Evolutionary conservation across 2,113 vertebrate species (phyloP).

Genomic region (Pimephales promelas): DNA sequence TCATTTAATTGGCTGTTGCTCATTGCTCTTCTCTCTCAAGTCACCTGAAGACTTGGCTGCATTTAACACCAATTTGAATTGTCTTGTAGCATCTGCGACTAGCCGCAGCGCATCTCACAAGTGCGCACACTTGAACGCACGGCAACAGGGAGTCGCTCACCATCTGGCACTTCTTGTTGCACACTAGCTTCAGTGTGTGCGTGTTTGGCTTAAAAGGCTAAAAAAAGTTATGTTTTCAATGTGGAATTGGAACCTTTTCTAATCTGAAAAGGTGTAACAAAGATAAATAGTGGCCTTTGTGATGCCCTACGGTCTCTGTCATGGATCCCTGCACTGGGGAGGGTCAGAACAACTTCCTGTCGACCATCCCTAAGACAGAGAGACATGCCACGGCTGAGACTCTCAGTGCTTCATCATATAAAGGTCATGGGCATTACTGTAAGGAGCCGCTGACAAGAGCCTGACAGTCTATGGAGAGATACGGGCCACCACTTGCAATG

Average conservation of each 20-base stretch:
- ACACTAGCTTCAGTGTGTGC: neutral
- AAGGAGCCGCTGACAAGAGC: constrained; percentile 60
- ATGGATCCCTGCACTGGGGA: constrained; percentile 63
- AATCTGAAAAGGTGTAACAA: constrained; percentile 65
- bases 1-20: neutral
- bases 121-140: neutral
- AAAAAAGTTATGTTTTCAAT: constrained; percentile 36
- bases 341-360: constrained; percentile 59
- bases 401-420: constrained; percentile 69
- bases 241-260: constrained; percentile 53
- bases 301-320: constrained; percentile 61
- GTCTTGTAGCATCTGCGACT: neutral
- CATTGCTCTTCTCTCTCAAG: neutral
- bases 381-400: constrained; percentile 64
- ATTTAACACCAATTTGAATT: constrained; percentile 1
- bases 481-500: constrained; percentile 54
- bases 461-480: constrained; percentile 47
- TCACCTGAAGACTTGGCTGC: neutral
- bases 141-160: neutral
- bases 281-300: constrained; percentile 73
- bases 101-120: neutral
- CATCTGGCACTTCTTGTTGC: neutral
- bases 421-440: constrained; percentile 70
- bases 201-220: neutral
- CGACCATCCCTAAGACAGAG: constrained; percentile 73